These are phyloP conservation scores for Peribatodes rhomboidaria DNA, from an alignment of 2,888 invertebrate genomes.

Conservation along the genomic window DNA sequence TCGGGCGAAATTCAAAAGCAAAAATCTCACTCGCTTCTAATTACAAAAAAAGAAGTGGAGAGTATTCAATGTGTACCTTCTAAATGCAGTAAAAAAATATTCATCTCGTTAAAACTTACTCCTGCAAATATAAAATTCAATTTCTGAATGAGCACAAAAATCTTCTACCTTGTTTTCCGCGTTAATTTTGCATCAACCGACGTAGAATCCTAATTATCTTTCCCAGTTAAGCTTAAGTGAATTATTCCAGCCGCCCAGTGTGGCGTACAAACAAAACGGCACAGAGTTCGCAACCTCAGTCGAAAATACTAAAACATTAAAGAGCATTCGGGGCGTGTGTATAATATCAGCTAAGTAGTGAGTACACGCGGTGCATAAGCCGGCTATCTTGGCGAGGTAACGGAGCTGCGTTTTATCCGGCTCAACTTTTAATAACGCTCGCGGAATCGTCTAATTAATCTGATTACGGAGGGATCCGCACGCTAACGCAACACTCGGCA, in stretches of 20 bases:
- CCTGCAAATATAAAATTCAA: slow-evolving; percentile 84
- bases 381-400: slow-evolving; percentile 81
- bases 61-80: slow-evolving; percentile 66
- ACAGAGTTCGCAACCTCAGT: slow-evolving; percentile 84
- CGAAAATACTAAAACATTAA: slow-evolving; percentile 86
- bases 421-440: slow-evolving; percentile 85
- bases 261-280: slow-evolving; percentile 84
- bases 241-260: slow-evolving; percentile 85
- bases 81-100: slow-evolving; percentile 71
- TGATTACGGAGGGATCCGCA: slow-evolving; percentile 78
- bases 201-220: slow-evolving; percentile 87
- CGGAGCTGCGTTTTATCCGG: slow-evolving; percentile 77
- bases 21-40: slow-evolving; percentile 56
- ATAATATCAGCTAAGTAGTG: slow-evolving; percentile 83
- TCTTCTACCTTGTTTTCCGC: slow-evolving; percentile 82
- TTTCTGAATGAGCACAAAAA: slow-evolving; percentile 85
- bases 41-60: slow-evolving; percentile 67
- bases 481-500: slow-evolving; percentile 72
- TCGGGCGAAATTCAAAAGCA: slow-evolving; percentile 45
- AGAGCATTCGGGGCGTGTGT: slow-evolving; percentile 80
- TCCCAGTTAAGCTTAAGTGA: slow-evolving; percentile 86
- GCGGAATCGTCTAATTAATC: slow-evolving; percentile 85
- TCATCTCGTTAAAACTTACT: slow-evolving; percentile 83
- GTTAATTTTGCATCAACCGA: slow-evolving; percentile 85
- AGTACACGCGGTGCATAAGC: slow-evolving; percentile 77